A percentile compares a stretch with the other conserved stretches of the same genome.
Conservation (phyloP, 2,797 vertebrate species). For the Oreonectes daqikongensis region DNA sequence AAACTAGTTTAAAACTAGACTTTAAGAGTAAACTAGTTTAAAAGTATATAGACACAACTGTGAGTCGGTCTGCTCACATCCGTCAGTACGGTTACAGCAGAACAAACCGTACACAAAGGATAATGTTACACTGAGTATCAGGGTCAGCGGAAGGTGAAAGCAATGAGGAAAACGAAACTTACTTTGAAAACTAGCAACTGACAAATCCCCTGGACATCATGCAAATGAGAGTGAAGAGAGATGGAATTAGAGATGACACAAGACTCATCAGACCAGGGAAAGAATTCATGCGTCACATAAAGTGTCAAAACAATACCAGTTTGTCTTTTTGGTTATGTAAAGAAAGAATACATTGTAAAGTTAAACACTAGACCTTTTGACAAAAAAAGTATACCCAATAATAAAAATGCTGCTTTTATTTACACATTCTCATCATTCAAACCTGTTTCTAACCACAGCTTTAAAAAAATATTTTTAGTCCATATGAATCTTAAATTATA, state of each 20-base stretch:
- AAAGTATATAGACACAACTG: neutral
- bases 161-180: slow-evolving; percentile 65
- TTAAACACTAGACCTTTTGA: too few relatives aligned
- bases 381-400: too few relatives aligned
- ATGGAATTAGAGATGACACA: slow-evolving; percentile 52
- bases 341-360: neutral
- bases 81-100: neutral
- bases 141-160: slow-evolving; percentile 1
- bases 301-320: neutral
- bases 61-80: slow-evolving; percentile 14
- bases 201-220: slow-evolving; percentile 76
- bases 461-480: too few relatives aligned
- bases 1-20: neutral
- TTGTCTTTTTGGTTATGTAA: neutral
- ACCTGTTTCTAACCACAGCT: too few relatives aligned
- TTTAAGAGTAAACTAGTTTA: neutral
- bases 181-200: slow-evolving; percentile 82
- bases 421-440: too few relatives aligned
- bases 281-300: slow-evolving; percentile 29
- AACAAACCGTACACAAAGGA: slow-evolving; percentile 20
- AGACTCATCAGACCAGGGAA: slow-evolving; percentile 25
- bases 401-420: too few relatives aligned
- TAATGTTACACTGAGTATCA: slow-evolving; percentile 4
- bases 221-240: slow-evolving; percentile 64
- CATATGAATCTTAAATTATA: too few relatives aligned